These are phyloP conservation scores for Nothocercus julius DNA, from an alignment of 2,113 vertebrate species.

Conservation along the genomic window DNA sequence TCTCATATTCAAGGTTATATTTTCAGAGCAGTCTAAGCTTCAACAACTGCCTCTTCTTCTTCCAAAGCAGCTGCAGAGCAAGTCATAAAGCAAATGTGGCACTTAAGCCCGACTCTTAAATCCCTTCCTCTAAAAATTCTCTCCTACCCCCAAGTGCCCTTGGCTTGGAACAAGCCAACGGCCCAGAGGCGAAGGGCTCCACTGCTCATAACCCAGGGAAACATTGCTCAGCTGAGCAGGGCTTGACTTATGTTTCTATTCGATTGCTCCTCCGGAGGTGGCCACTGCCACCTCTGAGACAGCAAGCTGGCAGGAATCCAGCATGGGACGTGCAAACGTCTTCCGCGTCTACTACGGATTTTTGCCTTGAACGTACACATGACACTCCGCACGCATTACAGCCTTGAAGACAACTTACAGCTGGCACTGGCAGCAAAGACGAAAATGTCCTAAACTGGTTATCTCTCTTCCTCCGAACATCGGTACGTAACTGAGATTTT, in stretches of 20 bases:
- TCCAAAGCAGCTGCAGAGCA: not conserved
- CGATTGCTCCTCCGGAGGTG: rapidly evolving
- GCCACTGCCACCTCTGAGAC: rapidly evolving
- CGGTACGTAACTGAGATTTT: too few relatives aligned
- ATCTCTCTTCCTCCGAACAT: not conserved
- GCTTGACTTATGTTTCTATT: rapidly evolving
- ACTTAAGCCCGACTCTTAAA: not conserved
- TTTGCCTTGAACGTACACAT: not conserved
- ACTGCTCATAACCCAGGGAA: not conserved
- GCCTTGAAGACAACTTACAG: not conserved
- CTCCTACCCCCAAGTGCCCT: not conserved
- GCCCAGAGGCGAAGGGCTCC: not conserved
- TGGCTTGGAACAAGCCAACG: not conserved
- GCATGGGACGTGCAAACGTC: rapidly evolving
- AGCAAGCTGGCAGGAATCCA: not conserved
- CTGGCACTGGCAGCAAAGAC: not conserved
- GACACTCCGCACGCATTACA: rapidly evolving
- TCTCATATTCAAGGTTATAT: not conserved
- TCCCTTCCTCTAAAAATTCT: not conserved
- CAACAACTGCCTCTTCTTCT: not conserved
- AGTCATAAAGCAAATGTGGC: not conserved
- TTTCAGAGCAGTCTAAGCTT: not conserved
- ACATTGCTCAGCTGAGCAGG: rapidly evolving
- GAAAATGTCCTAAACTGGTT: rapidly evolving
- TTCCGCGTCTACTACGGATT: rapidly evolving